A percentile compares a stretch with the other conserved stretches of the same genome.
phyloP scores from a whole-genome alignment of 1,140 invertebrate species.

The Polypedilum pembai region DNA sequence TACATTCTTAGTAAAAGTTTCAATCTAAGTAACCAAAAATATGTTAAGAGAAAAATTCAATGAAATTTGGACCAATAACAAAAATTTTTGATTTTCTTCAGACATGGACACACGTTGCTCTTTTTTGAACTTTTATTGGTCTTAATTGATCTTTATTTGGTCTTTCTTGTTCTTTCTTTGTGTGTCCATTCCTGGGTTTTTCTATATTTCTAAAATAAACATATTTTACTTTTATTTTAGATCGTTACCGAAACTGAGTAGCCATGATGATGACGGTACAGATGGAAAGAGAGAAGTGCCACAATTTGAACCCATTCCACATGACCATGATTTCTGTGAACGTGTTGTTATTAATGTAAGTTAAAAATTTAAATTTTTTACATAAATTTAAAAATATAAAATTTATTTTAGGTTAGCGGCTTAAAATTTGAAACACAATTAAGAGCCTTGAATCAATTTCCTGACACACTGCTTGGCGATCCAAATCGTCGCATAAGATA shows the following conservation, averaged over 20 bases:
- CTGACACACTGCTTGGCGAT: conserved; percentile 95
- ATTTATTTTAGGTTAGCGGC: conserved; percentile 75
- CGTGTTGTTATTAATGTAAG: conserved; percentile 96
- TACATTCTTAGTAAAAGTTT: too few relatives aligned
- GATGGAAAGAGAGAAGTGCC: conserved; percentile 73
- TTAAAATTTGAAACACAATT: conserved; percentile 97
- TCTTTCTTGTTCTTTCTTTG: too few relatives aligned
- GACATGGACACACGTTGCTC: too few relatives aligned
- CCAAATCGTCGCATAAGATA: conserved; percentile 88
- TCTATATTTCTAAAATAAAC: too few relatives aligned
- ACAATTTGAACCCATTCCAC: conserved; percentile 92
- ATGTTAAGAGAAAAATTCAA: too few relatives aligned
- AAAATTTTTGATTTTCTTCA: too few relatives aligned
- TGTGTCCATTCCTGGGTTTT: too few relatives aligned
- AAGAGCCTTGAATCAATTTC: conserved; percentile 96
- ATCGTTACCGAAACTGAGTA: conserved; percentile 95
- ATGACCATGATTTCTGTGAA: conserved; percentile 96
- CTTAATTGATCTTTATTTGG: too few relatives aligned
- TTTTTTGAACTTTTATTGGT: too few relatives aligned
- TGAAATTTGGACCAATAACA: too few relatives aligned
- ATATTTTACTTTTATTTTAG: conserved; percentile 60
- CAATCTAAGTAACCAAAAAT: too few relatives aligned
- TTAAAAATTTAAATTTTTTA: conserved; percentile 37
- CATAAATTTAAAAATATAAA: background rate
- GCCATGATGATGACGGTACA: conserved; percentile 85